Percentiles rank a stretch among this genome's conserved stretches.
These are phyloP conservation scores for Dendrocopos noguchii DNA, from an alignment of 2,113 vertebrate genomes.

Conservation along the genomic window DNA sequence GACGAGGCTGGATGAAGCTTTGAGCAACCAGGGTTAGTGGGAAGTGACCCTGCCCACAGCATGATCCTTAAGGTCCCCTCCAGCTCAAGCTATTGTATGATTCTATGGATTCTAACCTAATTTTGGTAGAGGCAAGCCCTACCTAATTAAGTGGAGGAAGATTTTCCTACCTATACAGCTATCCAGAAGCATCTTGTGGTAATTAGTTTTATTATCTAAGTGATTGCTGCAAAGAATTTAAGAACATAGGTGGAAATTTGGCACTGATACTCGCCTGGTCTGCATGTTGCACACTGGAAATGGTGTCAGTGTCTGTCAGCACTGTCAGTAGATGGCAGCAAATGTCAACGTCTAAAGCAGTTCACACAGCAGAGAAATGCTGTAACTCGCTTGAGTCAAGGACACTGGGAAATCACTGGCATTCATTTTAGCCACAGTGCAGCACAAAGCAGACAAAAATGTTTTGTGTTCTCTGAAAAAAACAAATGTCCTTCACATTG, in stretches of 20 bases:
- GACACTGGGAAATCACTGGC: neutral
- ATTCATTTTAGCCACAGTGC: neutral
- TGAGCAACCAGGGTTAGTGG: no score
- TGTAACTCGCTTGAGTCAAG: neutral
- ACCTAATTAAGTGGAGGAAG: neutral
- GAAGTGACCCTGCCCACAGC: no score
- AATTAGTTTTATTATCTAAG: neutral
- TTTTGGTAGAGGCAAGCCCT: neutral
- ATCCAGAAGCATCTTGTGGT: neutral
- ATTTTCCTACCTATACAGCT: neutral
- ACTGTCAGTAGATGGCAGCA: constrained; percentile 63
- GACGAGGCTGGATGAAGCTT: no score
- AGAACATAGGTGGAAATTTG: neutral
- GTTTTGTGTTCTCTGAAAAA: neutral
- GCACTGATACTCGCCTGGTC: neutral
- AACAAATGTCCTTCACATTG: rapidly evolving
- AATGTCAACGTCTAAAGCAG: neutral
- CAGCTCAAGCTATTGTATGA: no score
- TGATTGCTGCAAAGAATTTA: neutral
- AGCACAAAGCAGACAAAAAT: neutral
- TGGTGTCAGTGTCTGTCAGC: rapidly evolving
- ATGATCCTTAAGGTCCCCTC: no score
- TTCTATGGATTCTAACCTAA: neutral
- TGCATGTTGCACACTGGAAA: neutral
- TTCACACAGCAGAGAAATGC: neutral